A percentile compares a stretch with the other conserved stretches of the same genome.
Evolutionary conservation across 1,140 invertebrate genomes (phyloP).

Genomic region (Papilio helenus): DNA sequence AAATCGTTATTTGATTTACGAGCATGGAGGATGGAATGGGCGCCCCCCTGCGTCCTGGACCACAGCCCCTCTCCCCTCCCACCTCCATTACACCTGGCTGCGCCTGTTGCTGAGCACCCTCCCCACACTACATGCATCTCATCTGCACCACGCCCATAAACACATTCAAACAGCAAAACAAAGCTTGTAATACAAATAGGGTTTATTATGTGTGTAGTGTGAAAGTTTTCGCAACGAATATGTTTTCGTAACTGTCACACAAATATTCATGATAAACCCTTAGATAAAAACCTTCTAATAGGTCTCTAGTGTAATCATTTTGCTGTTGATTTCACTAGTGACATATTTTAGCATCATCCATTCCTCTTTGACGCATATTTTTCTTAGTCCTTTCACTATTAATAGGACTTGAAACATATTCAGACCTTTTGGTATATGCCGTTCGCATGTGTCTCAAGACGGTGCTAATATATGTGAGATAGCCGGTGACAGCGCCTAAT

Average conservation of each 20-base stretch:
- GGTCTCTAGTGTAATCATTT: too few relatives aligned
- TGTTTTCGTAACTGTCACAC: too few relatives aligned
- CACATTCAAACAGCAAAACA: background rate
- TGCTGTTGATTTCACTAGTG: too few relatives aligned
- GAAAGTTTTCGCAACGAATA: too few relatives aligned
- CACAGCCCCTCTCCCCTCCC: background rate
- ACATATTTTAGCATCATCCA: too few relatives aligned
- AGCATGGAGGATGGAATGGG: background rate
- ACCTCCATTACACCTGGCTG: background rate
- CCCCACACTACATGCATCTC: background rate
- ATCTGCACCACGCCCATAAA: background rate
- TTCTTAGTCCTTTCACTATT: background rate
- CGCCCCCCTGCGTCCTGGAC: background rate
- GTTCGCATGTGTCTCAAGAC: background rate
- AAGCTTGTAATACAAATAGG: background rate
- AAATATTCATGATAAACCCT: too few relatives aligned
- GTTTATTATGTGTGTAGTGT: too few relatives aligned
- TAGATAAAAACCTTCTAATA: too few relatives aligned
- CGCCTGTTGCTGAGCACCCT: constrained; percentile 1
- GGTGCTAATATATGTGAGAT: background rate
- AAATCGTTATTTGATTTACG: background rate
- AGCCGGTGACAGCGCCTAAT: background rate
- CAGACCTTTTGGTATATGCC: too few relatives aligned
- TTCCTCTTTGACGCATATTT: too few relatives aligned
- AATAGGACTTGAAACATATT: background rate